A percentile compares a stretch with the other conserved stretches of the same genome.
Conservation (phyloP, 1,140 invertebrate species). For the Gonatopus flavifemur region DNA sequence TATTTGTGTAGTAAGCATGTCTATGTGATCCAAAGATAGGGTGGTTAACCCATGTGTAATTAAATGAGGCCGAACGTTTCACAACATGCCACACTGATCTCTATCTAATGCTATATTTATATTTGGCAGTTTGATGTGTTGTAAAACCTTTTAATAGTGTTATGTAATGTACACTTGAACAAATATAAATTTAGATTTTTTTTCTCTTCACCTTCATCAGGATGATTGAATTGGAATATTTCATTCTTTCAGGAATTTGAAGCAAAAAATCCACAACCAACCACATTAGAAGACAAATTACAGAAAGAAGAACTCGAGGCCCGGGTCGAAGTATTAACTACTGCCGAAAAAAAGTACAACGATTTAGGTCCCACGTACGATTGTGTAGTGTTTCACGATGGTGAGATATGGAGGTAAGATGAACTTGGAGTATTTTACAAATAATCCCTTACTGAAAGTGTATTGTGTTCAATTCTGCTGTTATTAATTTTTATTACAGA, state of each 20-base stretch:
- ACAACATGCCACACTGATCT: slow-evolving; percentile 39
- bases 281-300: slow-evolving; percentile 74
- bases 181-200: slow-evolving; percentile 3
- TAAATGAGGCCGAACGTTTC: slow-evolving; percentile 51
- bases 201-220: background rate
- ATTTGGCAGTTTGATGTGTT: slow-evolving; percentile 50
- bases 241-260: slow-evolving; percentile 62
- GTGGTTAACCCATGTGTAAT: slow-evolving; percentile 38
- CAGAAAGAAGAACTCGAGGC: slow-evolving; percentile 88
- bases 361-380: slow-evolving; percentile 91
- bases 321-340: slow-evolving; percentile 79
- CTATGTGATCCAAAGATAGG: slow-evolving; percentile 47
- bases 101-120: slow-evolving; percentile 51
- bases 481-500: slow-evolving; percentile 54
- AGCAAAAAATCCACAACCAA: slow-evolving; percentile 60
- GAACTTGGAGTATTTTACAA: slow-evolving; percentile 10
- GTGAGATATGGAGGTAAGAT: slow-evolving; percentile 72
- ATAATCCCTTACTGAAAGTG: background rate
- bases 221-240: slow-evolving; percentile 2
- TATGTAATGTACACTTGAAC: slow-evolving; percentile 24
- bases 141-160: slow-evolving; percentile 40
- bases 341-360: slow-evolving; percentile 84
- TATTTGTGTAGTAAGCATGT: no score
- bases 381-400: slow-evolving; percentile 90
- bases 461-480: slow-evolving; percentile 12